Evolutionary conservation across 1,140 invertebrate genomes (phyloP).

Genomic region (Zophobas atratus): DNA sequence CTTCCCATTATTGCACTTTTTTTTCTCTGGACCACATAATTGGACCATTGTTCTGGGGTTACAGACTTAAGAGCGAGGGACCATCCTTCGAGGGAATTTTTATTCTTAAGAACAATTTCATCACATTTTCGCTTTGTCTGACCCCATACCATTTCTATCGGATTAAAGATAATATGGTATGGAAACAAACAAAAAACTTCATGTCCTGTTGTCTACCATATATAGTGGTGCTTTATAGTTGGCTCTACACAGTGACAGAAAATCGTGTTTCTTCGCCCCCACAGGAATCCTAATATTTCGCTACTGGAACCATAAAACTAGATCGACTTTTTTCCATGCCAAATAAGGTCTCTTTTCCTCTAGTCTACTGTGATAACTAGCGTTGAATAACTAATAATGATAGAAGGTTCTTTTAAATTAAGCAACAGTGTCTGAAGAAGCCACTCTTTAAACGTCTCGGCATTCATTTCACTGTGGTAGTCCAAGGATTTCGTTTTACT

Average conservation of each 20-base stretch:
- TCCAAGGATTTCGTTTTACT: background rate
- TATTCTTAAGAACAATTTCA: background rate
- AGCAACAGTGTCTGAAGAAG: too few relatives aligned
- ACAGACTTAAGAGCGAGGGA: background rate
- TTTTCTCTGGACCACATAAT: background rate
- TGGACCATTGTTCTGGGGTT: background rate
- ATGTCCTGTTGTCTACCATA: background rate
- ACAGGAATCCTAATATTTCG: background rate
- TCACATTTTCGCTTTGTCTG: background rate
- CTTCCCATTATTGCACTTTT: too few relatives aligned
- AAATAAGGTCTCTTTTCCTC: background rate
- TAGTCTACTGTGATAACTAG: constrained; percentile 5
- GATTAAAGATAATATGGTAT: background rate
- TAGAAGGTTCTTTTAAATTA: too few relatives aligned
- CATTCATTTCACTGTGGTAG: too few relatives aligned
- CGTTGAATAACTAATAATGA: background rate
- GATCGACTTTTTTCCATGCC: background rate
- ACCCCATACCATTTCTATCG: background rate
- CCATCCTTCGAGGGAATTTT: background rate
- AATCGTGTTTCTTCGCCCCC: background rate
- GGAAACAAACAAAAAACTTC: background rate
- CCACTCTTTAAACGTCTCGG: too few relatives aligned
- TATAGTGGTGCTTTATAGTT: background rate
- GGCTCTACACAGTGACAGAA: background rate
- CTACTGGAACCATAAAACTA: background rate